Percentiles rank a stretch among this genome's conserved stretches.
phyloP scores from a whole-genome alignment of 2,888 invertebrate species.

The Protula sp. region DNA sequence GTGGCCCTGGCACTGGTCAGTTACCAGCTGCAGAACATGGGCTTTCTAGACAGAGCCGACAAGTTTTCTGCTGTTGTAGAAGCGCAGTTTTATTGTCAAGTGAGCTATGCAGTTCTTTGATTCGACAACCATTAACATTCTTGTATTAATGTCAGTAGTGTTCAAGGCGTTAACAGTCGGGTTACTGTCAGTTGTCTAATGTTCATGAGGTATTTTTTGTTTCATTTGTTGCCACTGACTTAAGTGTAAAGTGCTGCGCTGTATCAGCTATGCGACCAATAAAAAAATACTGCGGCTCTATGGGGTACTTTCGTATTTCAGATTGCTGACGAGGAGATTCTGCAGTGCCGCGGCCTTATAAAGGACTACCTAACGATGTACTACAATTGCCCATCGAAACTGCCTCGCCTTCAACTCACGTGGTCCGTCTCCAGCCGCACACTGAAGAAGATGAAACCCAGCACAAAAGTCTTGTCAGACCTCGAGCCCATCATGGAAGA shows the following conservation, averaged over 20 bases:
- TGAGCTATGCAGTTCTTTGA: conserved; percentile 11
- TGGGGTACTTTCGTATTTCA: too few relatives aligned
- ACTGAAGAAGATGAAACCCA: conserved; percentile 24
- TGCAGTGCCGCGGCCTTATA: conserved; percentile 22
- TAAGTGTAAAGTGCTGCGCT: too few relatives aligned
- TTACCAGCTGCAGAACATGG: conserved; percentile 19
- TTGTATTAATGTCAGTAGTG: too few relatives aligned
- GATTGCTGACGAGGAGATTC: conserved; percentile 25
- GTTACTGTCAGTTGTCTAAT: too few relatives aligned
- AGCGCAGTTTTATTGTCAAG: conserved; percentile 35
- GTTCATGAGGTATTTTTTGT: too few relatives aligned
- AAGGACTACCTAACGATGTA: conserved; percentile 20
- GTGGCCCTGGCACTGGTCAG: conserved; percentile 32
- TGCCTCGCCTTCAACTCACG: conserved; percentile 21
- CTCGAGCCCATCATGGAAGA: conserved; percentile 27
- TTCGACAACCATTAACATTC: too few relatives aligned
- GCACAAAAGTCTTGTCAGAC: conserved; percentile 18
- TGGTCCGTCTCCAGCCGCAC: conserved; percentile 26
- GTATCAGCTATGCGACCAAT: too few relatives aligned
- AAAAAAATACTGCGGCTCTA: too few relatives aligned
- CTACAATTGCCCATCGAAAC: conserved; percentile 16
- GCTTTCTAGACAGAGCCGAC: conserved; percentile 13
- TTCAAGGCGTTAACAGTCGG: too few relatives aligned
- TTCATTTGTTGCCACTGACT: too few relatives aligned
- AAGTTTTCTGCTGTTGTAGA: conserved; percentile 23